Evolutionary conservation across 2,888 invertebrate species (phyloP).

Genomic region (Ennomos quercinarius): DNA sequence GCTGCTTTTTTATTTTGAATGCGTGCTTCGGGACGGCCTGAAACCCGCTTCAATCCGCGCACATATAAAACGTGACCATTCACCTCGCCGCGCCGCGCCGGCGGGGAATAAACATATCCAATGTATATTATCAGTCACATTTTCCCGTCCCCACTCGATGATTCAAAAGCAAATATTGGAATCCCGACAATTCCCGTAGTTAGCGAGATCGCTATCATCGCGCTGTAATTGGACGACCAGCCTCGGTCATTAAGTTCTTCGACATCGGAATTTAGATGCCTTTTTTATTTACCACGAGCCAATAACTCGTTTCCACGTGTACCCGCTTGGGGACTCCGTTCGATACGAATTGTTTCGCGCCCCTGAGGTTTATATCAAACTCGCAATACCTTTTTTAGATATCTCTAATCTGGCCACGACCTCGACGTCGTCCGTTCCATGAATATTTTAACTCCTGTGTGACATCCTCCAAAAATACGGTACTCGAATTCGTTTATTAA

Average conservation of each 20-base stretch:
- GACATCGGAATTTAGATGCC: conserved; percentile 58
- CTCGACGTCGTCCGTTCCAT: conserved; percentile 68
- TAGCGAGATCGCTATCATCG: conserved; percentile 48
- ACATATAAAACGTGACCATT: conserved; percentile 78
- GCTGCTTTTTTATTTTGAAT: conserved; percentile 57
- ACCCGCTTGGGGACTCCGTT: conserved; percentile 31
- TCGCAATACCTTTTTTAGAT: conserved; percentile 62
- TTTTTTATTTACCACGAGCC: conserved; percentile 59
- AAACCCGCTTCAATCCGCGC: conserved; percentile 65
- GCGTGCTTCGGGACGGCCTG: conserved; percentile 67
- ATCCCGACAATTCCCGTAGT: conserved; percentile 49
- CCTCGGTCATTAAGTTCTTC: conserved; percentile 56
- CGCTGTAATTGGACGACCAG: conserved; percentile 56
- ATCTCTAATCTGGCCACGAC: conserved; percentile 68
- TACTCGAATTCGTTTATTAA: conserved; percentile 75
- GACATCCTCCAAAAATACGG: conserved; percentile 70
- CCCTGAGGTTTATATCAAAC: conserved; percentile 49
- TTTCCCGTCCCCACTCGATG: conserved; percentile 41
- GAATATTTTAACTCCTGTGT: conserved; percentile 78
- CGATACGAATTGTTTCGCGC: conserved; percentile 65
- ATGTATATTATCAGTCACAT: conserved; percentile 66
- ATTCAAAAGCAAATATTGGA: conserved; percentile 59
- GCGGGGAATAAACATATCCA: conserved; percentile 53
- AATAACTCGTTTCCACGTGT: conserved; percentile 49
- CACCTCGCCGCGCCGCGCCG: conserved; percentile 51